A percentile compares a stretch with the other conserved stretches of the same genome.
Conservation (phyloP, 2,888 invertebrate species). For the Parnassius smintheus region DNA sequence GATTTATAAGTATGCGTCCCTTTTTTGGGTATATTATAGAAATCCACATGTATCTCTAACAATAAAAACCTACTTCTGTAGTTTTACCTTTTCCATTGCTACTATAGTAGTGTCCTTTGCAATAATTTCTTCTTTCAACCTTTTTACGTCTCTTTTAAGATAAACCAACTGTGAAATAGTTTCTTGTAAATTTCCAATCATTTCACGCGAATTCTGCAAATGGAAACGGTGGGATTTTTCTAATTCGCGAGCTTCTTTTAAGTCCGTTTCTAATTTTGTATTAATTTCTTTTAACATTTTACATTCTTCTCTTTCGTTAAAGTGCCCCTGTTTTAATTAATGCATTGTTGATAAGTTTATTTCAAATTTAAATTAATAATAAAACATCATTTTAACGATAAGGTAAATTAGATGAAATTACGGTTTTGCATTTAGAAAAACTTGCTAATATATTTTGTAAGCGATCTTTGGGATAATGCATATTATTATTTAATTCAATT, state of each 20-base stretch:
- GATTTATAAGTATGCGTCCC: no score
- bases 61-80: no score
- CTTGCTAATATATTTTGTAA: constrained; percentile 56
- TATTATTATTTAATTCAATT: constrained; percentile 28
- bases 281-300: constrained; percentile 58
- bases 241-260: constrained; percentile 61
- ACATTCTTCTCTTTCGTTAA: constrained; percentile 58
- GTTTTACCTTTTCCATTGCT: constrained; percentile 54
- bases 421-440: constrained; percentile 65
- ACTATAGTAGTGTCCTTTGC: constrained; percentile 49
- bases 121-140: constrained; percentile 57
- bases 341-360: constrained; percentile 3
- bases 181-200: constrained; percentile 71
- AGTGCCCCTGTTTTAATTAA: constrained; percentile 47
- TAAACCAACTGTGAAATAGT: constrained; percentile 70
- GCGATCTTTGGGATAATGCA: constrained; percentile 40
- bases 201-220: constrained; percentile 65
- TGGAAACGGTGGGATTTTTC: constrained; percentile 72
- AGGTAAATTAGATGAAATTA: constrained; percentile 36
- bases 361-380: not conserved
- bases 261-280: constrained; percentile 56
- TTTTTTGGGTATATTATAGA: no score
- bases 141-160: constrained; percentile 65
- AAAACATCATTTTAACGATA: not conserved
- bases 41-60: no score